Evolutionary conservation across 2,888 invertebrate species (phyloP).

Genomic region (Peribatodes rhomboidaria): DNA sequence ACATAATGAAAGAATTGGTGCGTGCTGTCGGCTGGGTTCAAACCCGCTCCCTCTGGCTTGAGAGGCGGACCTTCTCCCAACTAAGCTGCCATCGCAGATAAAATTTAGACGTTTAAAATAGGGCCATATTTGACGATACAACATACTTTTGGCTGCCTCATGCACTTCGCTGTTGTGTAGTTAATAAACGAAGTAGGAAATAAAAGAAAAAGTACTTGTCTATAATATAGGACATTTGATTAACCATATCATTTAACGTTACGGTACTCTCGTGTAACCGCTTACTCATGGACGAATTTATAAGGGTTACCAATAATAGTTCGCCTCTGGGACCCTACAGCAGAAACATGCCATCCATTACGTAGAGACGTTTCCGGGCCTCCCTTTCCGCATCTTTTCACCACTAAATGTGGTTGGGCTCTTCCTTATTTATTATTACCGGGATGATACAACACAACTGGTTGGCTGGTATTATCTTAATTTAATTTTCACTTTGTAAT

Average conservation of each 20-base stretch:
- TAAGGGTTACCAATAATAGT: conserved; percentile 37
- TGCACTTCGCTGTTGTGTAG: neutral
- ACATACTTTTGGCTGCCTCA: too few relatives aligned
- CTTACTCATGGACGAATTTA: conserved; percentile 36
- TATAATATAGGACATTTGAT: conserved; percentile 19
- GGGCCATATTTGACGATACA: too few relatives aligned
- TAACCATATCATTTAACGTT: conserved; percentile 15
- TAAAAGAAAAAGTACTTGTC: neutral
- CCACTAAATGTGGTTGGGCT: conserved; percentile 71
- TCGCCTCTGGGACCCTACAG: conserved; percentile 32
- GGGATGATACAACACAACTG: conserved; percentile 63
- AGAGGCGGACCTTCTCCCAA: too few relatives aligned
- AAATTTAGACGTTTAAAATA: too few relatives aligned
- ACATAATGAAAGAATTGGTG: too few relatives aligned
- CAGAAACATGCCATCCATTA: conserved; percentile 71
- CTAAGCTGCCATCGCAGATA: too few relatives aligned
- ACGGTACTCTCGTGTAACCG: conserved; percentile 24
- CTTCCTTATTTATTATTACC: conserved; percentile 66
- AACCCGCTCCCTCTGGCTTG: too few relatives aligned
- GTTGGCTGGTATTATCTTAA: conserved; percentile 42
- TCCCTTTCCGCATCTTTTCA: conserved; percentile 70
- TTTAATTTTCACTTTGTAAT: conserved; percentile 46
- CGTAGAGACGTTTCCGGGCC: conserved; percentile 66
- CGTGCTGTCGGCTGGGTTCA: too few relatives aligned
- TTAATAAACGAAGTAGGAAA: neutral